Evolutionary conservation across 2,797 vertebrate species (phyloP), one percentile per base, ranked within the genome.

Genomic region (Sparidentex hasta): DNA sequence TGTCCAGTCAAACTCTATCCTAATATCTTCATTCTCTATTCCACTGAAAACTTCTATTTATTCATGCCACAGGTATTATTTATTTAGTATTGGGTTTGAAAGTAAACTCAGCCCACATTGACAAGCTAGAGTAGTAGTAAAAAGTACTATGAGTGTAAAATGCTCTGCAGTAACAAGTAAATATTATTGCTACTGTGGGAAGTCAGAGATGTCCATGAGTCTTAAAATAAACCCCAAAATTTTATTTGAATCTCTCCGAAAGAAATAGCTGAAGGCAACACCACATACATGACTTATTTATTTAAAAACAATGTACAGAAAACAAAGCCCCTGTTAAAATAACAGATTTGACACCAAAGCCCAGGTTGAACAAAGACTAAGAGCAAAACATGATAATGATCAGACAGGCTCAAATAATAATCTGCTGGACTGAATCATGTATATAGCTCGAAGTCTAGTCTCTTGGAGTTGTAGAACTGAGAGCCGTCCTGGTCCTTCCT

Each of bases 381-480:
- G 44, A 50, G 16, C 0, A 27, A 71, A 87, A 57, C 56, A 65
- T 62, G 55, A 71, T 9, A 65, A 12, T 50, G 43, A 65, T 23
- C n/a, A 13, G 54, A 59, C 11, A 23, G 14, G 59, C 64, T 4
- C 12, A 25, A 74, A 70, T 38, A 0, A 55, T 65, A 48, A 29
- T 21, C 47, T 41, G 52, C 27, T 27, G 46, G 4, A 65, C 20
- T 4, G 27, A 64, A 81, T 97, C 95, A 98, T 82, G 94, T 95
- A 61, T 97, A 98, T 54, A 98, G 96, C 0, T 97, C 97, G 84
- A 98, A 98, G 89, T 98, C 97, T 56, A 98, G 92, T 78, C 97
- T 96, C 85, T 90, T 97, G 43, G 97, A 98, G 93, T 95, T 97
- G 95, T 98, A 98, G 95, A 97, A 98, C 75, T 96, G 96, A 59